phyloP scores from a whole-genome alignment of 1,140 invertebrate genomes.

The Drosophila ercepeae region DNA sequence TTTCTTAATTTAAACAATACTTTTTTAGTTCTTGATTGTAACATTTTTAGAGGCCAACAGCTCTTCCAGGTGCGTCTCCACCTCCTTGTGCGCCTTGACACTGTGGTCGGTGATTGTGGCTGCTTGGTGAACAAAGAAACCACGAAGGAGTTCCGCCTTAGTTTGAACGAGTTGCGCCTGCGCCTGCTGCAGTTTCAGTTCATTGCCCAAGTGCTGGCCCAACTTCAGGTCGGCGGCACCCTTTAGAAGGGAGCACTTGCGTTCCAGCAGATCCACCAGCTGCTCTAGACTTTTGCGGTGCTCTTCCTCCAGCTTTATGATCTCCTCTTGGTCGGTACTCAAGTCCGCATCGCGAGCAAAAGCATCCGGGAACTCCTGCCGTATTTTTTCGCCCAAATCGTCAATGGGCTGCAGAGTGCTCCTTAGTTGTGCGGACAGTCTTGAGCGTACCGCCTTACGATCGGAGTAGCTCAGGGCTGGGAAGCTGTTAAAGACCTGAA shows the following conservation, averaged over 20 bases:
- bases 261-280: slow-evolving; percentile 25
- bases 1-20: too few relatives aligned
- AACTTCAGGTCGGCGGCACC: slow-evolving; percentile 61
- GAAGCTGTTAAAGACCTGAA: slow-evolving; percentile 24
- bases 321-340: slow-evolving; percentile 41
- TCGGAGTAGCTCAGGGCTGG: slow-evolving; percentile 54
- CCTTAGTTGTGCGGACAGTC: slow-evolving; percentile 34
- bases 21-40: not conserved
- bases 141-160: slow-evolving; percentile 62
- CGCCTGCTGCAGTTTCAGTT: slow-evolving; percentile 59
- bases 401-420: slow-evolving; percentile 37
- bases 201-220: slow-evolving; percentile 58
- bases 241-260: slow-evolving; percentile 60
- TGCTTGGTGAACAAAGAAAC: slow-evolving; percentile 49
- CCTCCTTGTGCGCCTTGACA: slow-evolving; percentile 63
- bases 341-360: slow-evolving; percentile 28
- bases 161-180: slow-evolving; percentile 55
- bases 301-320: slow-evolving; percentile 59
- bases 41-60: slow-evolving; percentile 27
- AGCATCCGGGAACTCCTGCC: slow-evolving; percentile 47
- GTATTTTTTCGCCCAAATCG: slow-evolving; percentile 49
- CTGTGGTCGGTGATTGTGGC: slow-evolving; percentile 63
- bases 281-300: slow-evolving; percentile 44
- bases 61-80: slow-evolving; percentile 64
- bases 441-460: slow-evolving; percentile 42